Evolutionary conservation across 2,113 vertebrate species (phyloP).

Genomic region (Brevimyrus niger): DNA sequence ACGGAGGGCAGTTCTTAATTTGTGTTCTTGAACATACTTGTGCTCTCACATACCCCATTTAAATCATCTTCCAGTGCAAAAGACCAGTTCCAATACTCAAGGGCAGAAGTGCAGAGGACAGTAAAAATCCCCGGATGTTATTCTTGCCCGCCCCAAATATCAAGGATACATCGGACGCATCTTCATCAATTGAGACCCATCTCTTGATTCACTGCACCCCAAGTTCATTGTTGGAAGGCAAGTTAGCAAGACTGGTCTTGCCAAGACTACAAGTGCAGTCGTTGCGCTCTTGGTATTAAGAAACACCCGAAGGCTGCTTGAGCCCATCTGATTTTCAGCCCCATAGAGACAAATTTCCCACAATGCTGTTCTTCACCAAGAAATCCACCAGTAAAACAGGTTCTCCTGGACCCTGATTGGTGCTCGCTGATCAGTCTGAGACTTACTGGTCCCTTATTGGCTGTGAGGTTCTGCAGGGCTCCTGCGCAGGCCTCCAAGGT

Average conservation of each 20-base stretch:
- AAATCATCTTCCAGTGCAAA: neutral
- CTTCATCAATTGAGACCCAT: neutral
- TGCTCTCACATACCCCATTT: neutral
- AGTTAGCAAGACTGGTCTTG: neutral
- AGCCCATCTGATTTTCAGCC: neutral
- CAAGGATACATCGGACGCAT: neutral
- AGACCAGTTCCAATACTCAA: neutral
- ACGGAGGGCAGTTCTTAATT: neutral
- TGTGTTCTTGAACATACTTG: neutral
- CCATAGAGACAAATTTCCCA: neutral
- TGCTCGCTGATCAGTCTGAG: neutral
- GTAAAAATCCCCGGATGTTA: neutral
- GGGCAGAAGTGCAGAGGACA: neutral
- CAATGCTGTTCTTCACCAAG: neutral
- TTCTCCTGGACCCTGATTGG: neutral
- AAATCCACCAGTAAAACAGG: neutral
- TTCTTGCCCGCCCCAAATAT: neutral
- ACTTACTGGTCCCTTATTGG: conserved; percentile 67
- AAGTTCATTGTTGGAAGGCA: neutral
- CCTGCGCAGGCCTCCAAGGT: conserved; percentile 83
- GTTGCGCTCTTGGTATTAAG: neutral
- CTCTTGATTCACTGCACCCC: neutral
- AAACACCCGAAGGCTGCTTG: neutral
- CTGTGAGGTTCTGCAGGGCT: conserved; percentile 88
- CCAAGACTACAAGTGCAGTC: neutral